Conservation (phyloP, 64 coral and sea anemone genomes). For the Montipora foliosa region DNA sequence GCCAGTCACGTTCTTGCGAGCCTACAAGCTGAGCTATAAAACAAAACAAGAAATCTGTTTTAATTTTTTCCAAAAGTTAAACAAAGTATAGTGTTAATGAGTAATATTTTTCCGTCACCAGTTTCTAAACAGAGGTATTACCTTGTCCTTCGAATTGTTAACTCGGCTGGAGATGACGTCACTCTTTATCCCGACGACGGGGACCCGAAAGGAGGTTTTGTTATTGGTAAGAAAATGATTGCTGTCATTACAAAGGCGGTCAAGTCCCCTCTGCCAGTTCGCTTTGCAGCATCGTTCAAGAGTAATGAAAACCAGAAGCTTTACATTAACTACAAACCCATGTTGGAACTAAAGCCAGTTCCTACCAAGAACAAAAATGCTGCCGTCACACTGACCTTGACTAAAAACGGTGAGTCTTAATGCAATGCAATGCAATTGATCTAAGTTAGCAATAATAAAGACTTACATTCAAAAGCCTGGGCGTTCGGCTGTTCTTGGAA, state of each 20-base stretch:
- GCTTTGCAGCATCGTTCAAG: constrained; percentile 35
- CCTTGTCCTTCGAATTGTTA: constrained; percentile 34
- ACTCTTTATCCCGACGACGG: neutral
- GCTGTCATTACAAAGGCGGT: constrained; percentile 59
- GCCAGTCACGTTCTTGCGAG: too few relatives aligned
- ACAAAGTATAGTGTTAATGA: neutral
- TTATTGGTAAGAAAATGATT: constrained; percentile 29
- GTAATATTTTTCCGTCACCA: neutral
- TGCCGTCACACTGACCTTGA: constrained; percentile 46
- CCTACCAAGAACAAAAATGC: constrained; percentile 17
- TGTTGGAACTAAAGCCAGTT: constrained; percentile 59
- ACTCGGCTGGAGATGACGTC: constrained; percentile 29
- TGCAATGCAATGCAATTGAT: too few relatives aligned
- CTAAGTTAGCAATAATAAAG: too few relatives aligned
- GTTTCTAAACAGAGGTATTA: constrained; percentile 39
- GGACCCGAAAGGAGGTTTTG: constrained; percentile 32
- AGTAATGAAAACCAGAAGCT: constrained; percentile 31
- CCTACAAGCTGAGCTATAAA: too few relatives aligned
- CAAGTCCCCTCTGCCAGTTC: constrained; percentile 61
- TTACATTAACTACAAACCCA: constrained; percentile 73
- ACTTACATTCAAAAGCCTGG: too few relatives aligned
- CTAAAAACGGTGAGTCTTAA: constrained; percentile 44
- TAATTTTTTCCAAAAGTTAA: too few relatives aligned
- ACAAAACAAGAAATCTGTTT: too few relatives aligned
- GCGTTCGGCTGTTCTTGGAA: too few relatives aligned